Evolutionary conservation across 64 coral and sea anemone species (phyloP), one percentile per base, ranked within the genome.

Genomic region (Astreopora myriophthalma): DNA sequence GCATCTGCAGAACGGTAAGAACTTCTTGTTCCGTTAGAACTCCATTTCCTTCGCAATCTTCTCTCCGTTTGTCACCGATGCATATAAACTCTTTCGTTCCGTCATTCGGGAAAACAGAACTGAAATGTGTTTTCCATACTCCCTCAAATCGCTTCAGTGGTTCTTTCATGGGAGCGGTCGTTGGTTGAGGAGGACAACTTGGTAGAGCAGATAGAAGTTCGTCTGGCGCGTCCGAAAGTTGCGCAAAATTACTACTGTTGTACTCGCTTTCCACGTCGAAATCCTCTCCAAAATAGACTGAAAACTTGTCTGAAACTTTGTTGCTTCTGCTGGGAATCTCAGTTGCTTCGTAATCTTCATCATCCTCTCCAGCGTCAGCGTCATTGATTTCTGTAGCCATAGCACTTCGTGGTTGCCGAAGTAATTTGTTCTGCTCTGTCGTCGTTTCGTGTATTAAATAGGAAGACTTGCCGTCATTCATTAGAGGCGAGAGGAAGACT

Each of bases 101-200:
- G 42, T 96, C 94, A 58, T 92, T 76, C 51, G 94, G 94, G 76
- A 88, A 96, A 25, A 92, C 76, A n/a, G 89, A 91, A 74, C 68
- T 88, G 14, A 88, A 96, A 74, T 96, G 85, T 17, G 94, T 96
- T n/a, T 42, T 68, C 89, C 89, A 96, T 22, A 96, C 44, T 10
- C 94, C 94, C 13, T 92, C 89, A 64, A 75, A 92, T 67, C 44
- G 76, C 40, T 88, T 92, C 8, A 96, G 75, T 10, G 60, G 38
- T 20, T 23, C 20, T 55, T 92, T 83, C 33, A 44, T 70, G 8
- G 31, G 28, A 55, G 3, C 16, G 34, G 84, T 92, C 5, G 75
- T 89, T 24, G 89, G 94, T 6, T 27, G 72, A 24, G 88, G 84
- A 3, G 77, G 36, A 38, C 86, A 84, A 34, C 66, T 31, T 48